Evolutionary conservation across 2,888 invertebrate genomes (phyloP), one percentile per base, ranked within the genome.

Genomic region (Azorinus chamasolen): DNA sequence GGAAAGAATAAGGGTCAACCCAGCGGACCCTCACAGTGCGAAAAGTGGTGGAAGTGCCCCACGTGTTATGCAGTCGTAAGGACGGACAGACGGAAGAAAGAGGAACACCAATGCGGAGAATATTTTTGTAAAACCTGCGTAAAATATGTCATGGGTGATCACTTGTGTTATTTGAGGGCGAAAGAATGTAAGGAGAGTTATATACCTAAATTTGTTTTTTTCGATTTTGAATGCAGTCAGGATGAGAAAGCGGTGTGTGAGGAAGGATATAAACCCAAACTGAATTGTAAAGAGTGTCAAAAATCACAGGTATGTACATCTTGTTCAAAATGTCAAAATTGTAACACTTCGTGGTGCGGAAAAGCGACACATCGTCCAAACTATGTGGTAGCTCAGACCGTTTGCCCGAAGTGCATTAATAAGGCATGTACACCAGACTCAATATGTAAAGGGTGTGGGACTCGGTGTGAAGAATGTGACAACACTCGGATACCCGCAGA

Each of bases 281-380:
- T 20, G 39, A 8, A 59, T 32, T 64, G 74, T 58, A 53, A 43
- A 59, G 61, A 65, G 22, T 66, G 73, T 66, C 48, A 61, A 62
- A 16, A 18, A 0, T 37, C 54, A 12, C 6, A 73, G 18, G 8
- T 12, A 41, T 79, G 68, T 41, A 61, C 59, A 55, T 6, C 22
- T 1, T 68, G 75, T 24, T 51, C 57, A 5, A 57, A 54, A 46
- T 76, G 65, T 45, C 39, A 18, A 53, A 22, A 53, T 20, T 71
- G 69, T 43, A 43, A 54, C 41, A 55, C 61, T 12, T 62, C 54
- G 6, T 75, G 46, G 79, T 72, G 74, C 51, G 71, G 75, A 5
- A 65, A 63, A 54, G n/a, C 50, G 3, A 61, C 54, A 14, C 78
- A 74, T 41, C 6, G n/a, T n/a, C 69, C 75, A 0, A 79, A 79